Base-by-base conservation (phyloP, 2,888 invertebrate genomes). In the Halictus quadricinctus region DNA sequence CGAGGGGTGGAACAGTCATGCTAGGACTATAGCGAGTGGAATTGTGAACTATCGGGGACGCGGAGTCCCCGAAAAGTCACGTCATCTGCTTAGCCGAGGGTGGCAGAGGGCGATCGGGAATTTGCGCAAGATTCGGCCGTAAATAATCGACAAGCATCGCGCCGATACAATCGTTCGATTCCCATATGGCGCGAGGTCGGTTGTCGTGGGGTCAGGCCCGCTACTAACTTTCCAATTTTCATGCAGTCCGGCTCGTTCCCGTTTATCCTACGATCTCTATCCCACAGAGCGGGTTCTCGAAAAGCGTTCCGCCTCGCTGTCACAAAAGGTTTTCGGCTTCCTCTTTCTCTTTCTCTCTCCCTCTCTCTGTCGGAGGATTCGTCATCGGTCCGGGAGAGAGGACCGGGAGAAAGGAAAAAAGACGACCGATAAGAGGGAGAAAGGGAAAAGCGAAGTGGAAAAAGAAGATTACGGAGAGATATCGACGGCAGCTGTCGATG, bases 151-250 rank as follows among this genome's bases (percentile, higher is more conserved):
- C 79, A 85, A 81, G 79, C 79, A 85, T 81, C 85, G 70, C 72
- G 43, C 29, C 82, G 86, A 87, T 86, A 83, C 83, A 70, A 87
- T 87, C 86, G 86, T 79, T n/a, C 80, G 86, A 87, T 80, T 78
- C 86, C 86, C 86, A 85, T 86, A 87, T 86, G 87, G 83, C 79
- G 80, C 78, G 85, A 60, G 64, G 25, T 10, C 12, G 50, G 36
- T 41, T 48, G 50, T 4, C 79, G 50, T 74, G 74, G 86, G 86
- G 86, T 77, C 83, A 86, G 72, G 58, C 36, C 72, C 50, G 66
- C 50, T 72, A 41, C 72, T 85, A 76, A 80, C 86, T 87, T 87
- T 87, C 86, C 86, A 83, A 87, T 87, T 87, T 87, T 87, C 86
- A 80, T 83, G 80, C 85, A 76, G 85, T 72, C 80, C 83, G 54